Percentiles rank a stretch among this genome's conserved stretches.
Conservation (phyloP, 2,113 vertebrate genomes). For the Gambusia holbrooki region DNA sequence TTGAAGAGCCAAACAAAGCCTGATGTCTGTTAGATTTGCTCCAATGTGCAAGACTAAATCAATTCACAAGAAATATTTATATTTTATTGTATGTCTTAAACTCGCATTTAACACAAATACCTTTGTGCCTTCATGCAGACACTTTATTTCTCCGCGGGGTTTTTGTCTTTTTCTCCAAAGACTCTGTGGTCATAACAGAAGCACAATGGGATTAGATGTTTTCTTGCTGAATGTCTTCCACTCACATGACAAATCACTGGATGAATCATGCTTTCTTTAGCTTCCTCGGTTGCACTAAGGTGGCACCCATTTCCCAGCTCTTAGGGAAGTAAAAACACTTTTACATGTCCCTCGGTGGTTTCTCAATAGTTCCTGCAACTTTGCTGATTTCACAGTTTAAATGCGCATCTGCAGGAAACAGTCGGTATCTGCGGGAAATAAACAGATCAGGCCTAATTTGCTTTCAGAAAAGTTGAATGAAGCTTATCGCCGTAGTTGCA, state of each 20-base stretch:
- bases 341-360: slow-evolving; percentile 51
- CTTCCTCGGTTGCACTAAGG: slow-evolving; percentile 19
- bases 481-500: neutral
- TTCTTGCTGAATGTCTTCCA: neutral
- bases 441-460: neutral
- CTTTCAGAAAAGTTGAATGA: neutral
- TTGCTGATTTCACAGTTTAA: slow-evolving; percentile 69
- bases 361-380: slow-evolving; percentile 64
- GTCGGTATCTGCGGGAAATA: slow-evolving; percentile 30
- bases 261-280: slow-evolving; percentile 33
- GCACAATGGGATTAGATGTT: neutral
- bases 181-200: neutral
- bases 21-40: neutral
- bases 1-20: neutral
- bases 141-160: neutral
- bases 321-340: slow-evolving; percentile 74
- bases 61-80: neutral
- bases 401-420: slow-evolving; percentile 57
- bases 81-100: slow-evolving; percentile 19
- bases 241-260: slow-evolving; percentile 49
- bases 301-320: slow-evolving; percentile 7
- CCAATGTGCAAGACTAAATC: slow-evolving; percentile 20
- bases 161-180: neutral
- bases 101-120: neutral
- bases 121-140: slow-evolving; percentile 2